A percentile compares a stretch with the other conserved stretches of the same genome.
Evolutionary conservation across 2,113 vertebrate species (phyloP).

Genomic region (Eublepharis macularius): DNA sequence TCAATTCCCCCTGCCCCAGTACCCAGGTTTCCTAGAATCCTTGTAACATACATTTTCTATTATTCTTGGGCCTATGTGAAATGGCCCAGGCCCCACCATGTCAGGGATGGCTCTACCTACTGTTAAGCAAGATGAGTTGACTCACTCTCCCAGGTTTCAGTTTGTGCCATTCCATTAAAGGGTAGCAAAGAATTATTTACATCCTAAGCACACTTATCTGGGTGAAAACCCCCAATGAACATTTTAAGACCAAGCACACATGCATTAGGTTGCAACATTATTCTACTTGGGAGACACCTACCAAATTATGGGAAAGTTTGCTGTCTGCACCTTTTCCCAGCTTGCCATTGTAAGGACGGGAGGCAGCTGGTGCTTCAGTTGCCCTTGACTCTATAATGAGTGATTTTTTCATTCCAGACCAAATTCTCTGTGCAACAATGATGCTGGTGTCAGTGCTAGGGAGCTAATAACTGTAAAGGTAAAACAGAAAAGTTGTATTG

Average conservation of each 20-base stretch:
- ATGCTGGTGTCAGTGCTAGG: background rate
- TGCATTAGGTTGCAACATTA: background rate
- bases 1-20: background rate
- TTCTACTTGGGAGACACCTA: background rate
- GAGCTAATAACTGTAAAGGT: background rate
- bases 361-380: background rate
- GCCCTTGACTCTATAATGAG: background rate
- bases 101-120: background rate
- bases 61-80: background rate
- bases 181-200: background rate
- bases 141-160: background rate
- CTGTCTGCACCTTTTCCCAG: background rate
- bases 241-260: background rate
- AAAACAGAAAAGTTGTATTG: background rate
- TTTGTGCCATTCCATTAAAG: background rate
- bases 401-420: background rate
- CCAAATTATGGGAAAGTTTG: background rate
- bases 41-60: background rate
- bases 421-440: background rate
- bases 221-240: background rate
- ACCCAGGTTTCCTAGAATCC: background rate
- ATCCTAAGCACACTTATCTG: background rate
- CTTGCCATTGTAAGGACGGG: background rate
- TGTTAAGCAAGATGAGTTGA: background rate
- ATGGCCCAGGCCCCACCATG: background rate